These are phyloP conservation scores for Lithophane leautieri DNA, from an alignment of 2,888 invertebrate genomes.

Conservation along the genomic window DNA sequence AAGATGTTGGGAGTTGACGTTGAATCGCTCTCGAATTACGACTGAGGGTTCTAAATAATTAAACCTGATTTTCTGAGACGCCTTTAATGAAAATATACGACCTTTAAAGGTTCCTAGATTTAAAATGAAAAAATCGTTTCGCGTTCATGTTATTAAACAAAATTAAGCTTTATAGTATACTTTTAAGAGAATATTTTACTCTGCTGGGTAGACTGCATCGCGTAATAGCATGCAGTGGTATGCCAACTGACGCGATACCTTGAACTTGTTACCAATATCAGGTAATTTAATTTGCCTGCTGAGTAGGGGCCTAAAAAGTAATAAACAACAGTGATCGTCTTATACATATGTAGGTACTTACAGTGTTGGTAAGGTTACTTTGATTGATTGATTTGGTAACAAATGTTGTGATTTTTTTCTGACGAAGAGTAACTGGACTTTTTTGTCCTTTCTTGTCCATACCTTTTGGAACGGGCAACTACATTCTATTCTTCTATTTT, in stretches of 20 bases:
- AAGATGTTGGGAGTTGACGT: conserved; percentile 69
- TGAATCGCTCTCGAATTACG: conserved; percentile 70
- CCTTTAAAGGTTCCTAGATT: conserved; percentile 83
- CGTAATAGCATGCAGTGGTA: conserved; percentile 70
- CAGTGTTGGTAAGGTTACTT: not conserved
- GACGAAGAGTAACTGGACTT: not conserved
- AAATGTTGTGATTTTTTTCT: not conserved
- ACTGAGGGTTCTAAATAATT: conserved; percentile 76
- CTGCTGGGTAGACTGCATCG: conserved; percentile 39
- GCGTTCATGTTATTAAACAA: conserved; percentile 49
- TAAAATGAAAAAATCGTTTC: conserved; percentile 72
- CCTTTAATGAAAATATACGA: conserved; percentile 75
- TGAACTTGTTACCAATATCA: conserved; percentile 74
- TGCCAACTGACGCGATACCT: conserved; percentile 71
- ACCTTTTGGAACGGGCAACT: not conserved
- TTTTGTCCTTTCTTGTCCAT: not conserved
- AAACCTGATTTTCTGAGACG: conserved; percentile 80
- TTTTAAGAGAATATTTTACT: conserved; percentile 57
- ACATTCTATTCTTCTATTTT: not conserved
- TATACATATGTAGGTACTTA: not conserved
- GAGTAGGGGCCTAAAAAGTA: conserved; percentile 32
- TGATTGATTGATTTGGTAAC: too few species aligned
- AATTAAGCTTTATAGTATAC: conserved; percentile 69
- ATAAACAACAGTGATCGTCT: conserved; percentile 15
- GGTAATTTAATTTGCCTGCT: conserved; percentile 65